Evolutionary conservation across 2,888 invertebrate genomes (phyloP).

Genomic region (Drosophila eohydei): DNA sequence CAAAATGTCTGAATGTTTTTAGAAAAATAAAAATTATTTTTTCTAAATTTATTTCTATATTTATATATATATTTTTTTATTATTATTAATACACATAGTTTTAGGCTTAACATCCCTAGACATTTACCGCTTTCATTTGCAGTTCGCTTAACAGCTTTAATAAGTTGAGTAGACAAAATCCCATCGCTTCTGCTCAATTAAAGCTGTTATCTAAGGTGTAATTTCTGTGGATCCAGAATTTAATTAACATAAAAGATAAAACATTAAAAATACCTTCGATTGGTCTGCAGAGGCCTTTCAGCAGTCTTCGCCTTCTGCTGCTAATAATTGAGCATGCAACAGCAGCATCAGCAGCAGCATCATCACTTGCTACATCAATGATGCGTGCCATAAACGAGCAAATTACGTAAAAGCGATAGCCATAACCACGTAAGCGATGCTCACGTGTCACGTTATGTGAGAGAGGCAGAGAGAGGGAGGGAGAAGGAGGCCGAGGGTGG

Average conservation of each 20-base stretch:
- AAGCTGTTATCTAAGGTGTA: constrained; percentile 15
- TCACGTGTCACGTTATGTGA: constrained; percentile 70
- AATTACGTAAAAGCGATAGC: constrained; percentile 77
- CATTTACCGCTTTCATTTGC: neutral
- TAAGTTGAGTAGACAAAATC: neutral
- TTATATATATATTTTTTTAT: no score
- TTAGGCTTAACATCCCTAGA: neutral
- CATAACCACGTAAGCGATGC: constrained; percentile 68
- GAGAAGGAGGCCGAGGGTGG: neutral
- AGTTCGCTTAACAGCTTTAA: neutral
- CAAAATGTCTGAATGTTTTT: no score
- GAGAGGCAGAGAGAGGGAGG: neutral
- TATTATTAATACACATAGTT: neutral
- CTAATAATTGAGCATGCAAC: constrained; percentile 57
- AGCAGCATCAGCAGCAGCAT: constrained; percentile 9
- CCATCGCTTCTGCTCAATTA: neutral
- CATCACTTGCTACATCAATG: constrained; percentile 47
- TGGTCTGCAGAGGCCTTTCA: constrained; percentile 38
- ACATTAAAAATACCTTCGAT: constrained; percentile 28
- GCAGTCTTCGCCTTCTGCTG: neutral
- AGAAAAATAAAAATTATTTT: no score
- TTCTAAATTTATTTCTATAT: no score
- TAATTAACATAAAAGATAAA: constrained; percentile 38
- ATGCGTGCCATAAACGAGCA: constrained; percentile 62
- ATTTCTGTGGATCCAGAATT: constrained; percentile 6